These are phyloP conservation scores for Microctenopoma steveboyesi DNA, from an alignment of 2,797 vertebrate genomes.

Conservation along the genomic window DNA sequence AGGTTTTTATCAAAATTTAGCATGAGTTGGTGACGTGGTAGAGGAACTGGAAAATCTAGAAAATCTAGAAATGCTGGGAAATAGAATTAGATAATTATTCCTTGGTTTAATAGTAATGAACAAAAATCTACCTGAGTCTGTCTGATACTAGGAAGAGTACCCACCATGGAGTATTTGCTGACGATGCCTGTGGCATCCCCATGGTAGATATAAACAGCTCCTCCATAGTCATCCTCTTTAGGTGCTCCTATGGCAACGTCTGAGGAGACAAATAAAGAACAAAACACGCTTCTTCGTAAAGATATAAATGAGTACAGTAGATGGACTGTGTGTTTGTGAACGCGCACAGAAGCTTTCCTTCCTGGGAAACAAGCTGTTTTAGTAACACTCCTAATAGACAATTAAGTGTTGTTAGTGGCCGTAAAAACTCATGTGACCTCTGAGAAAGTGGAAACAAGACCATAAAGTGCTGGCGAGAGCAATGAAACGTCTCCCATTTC, in stretches of 20 bases:
- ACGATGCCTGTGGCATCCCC: conserved; percentile 88
- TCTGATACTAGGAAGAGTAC: not conserved
- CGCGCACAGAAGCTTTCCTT: conserved; percentile 46
- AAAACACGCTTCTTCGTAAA: conserved; percentile 29
- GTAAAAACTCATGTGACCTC: conserved; percentile 71
- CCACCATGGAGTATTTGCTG: conserved; percentile 94
- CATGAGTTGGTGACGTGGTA: not conserved
- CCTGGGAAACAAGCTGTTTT: conserved; percentile 67
- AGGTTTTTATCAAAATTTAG: not conserved
- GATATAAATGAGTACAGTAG: conserved; percentile 11
- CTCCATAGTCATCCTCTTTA: conserved; percentile 92
- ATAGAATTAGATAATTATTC: not conserved
- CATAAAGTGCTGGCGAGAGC: conserved; percentile 70
- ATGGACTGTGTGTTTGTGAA: conserved; percentile 27
- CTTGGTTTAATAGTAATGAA: not conserved
- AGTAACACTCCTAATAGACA: conserved; percentile 76
- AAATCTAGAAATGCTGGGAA: not conserved
- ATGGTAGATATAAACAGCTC: conserved; percentile 96
- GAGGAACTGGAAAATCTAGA: not conserved
- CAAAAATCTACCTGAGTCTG: not conserved
- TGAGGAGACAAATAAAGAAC: conserved; percentile 62
- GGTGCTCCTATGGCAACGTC: conserved; percentile 96
- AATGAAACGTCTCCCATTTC: conserved; percentile 59
- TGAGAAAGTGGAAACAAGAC: conserved; percentile 78
- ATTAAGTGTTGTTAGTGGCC: conserved; percentile 74